These are phyloP conservation scores for Caenorhabditis brenneri DNA, from an alignment of 1,140 invertebrate genomes.

Conservation along the genomic window DNA sequence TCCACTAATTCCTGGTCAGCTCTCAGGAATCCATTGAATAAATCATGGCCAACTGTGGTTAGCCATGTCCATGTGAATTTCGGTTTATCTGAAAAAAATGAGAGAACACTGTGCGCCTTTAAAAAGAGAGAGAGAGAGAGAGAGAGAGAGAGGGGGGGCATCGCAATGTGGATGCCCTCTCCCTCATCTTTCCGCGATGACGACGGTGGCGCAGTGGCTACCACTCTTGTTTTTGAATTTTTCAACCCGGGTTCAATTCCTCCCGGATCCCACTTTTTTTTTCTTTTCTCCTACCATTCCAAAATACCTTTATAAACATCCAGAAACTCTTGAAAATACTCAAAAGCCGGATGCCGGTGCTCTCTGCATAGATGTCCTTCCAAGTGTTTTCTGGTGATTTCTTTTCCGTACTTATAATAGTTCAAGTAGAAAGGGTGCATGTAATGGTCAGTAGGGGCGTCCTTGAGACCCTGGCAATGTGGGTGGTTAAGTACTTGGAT, in stretches of 20 bases:
- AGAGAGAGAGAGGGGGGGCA: too few species aligned
- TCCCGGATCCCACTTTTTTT: too few species aligned
- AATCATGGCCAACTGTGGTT: neutral
- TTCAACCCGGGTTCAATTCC: too few species aligned
- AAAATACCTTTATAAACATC: conserved; percentile 1
- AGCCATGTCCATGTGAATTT: neutral
- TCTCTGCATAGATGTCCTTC: neutral
- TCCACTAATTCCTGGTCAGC: neutral
- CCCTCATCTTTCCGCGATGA: too few species aligned
- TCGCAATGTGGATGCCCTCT: too few species aligned
- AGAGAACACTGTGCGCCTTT: too few species aligned
- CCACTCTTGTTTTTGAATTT: too few species aligned
- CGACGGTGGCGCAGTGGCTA: too few species aligned
- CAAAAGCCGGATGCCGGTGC: neutral
- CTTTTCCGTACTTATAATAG: neutral
- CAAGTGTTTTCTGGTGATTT: neutral
- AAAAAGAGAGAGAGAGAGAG: too few species aligned
- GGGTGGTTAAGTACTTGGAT: neutral
- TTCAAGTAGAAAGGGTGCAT: neutral
- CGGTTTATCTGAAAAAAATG: neutral
- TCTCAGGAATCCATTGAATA: neutral
- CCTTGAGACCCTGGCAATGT: neutral
- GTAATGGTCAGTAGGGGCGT: neutral
- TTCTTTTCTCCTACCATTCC: neutral
- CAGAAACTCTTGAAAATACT: neutral